Evolutionary conservation across 2,113 vertebrate species (phyloP).

Genomic region (Ophiodon elongatus): DNA sequence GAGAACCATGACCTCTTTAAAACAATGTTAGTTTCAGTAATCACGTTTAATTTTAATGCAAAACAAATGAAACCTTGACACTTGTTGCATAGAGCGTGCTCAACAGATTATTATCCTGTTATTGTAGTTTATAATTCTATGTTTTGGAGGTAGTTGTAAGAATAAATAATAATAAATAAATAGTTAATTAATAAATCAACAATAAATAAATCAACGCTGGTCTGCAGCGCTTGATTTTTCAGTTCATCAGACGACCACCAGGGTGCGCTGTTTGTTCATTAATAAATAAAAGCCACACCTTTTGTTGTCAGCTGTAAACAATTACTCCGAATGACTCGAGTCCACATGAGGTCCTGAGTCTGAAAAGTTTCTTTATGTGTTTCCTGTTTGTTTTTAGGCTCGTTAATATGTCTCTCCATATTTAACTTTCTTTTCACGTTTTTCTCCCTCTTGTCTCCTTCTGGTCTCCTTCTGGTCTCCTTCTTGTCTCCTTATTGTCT

Average conservation of each 20-base stretch:
- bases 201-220: neutral
- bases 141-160: neutral
- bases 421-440: too few relatives aligned
- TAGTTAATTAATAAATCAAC: neutral
- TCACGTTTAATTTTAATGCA: neutral
- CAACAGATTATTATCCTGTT: neutral
- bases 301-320: slow-evolving; percentile 6
- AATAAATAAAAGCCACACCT: neutral
- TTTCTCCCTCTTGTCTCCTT: too few relatives aligned
- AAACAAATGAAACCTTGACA: neutral
- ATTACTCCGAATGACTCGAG: neutral
- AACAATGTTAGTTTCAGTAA: too few relatives aligned
- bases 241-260: slow-evolving; percentile 31
- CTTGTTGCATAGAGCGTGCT: neutral
- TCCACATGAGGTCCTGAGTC: neutral
- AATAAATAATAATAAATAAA: too few relatives aligned
- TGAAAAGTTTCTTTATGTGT: neutral
- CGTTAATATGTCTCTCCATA: too few relatives aligned
- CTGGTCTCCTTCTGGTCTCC: too few relatives aligned
- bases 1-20: too few relatives aligned
- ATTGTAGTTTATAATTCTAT: neutral
- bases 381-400: neutral
- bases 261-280: slow-evolving; percentile 13
- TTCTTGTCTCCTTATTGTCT: too few relatives aligned
- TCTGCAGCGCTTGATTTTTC: neutral